phyloP scores from a whole-genome alignment of 2,888 invertebrate genomes.

The Cyclophora punctaria region DNA sequence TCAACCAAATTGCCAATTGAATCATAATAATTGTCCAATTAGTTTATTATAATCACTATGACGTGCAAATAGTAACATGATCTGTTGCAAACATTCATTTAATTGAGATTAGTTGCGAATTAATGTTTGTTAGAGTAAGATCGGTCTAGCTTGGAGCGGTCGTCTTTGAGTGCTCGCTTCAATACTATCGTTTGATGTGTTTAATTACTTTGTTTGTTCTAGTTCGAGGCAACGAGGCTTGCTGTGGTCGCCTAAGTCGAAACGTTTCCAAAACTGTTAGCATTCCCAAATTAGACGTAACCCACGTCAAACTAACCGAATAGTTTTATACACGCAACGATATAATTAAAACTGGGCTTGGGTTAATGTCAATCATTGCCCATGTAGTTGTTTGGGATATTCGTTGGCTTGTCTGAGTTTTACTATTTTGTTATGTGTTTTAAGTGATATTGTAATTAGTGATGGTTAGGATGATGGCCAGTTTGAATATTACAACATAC shows the following conservation, averaged over 20 bases:
- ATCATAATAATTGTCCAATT: too few relatives aligned
- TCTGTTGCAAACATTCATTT: too few relatives aligned
- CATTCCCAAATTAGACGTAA: conserved; percentile 68
- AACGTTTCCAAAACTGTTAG: conserved; percentile 63
- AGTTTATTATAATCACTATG: too few relatives aligned
- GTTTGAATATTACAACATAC: too few relatives aligned
- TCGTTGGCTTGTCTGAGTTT: conserved; percentile 8
- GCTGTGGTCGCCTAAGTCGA: conserved; percentile 67
- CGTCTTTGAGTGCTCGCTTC: conserved; percentile 59
- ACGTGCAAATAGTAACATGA: too few relatives aligned
- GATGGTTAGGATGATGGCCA: too few relatives aligned
- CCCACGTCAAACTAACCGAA: conserved; percentile 68
- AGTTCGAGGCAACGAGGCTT: conserved; percentile 55
- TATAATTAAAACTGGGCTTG: conserved; percentile 49
- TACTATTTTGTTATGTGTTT: too few relatives aligned
- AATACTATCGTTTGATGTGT: conserved; percentile 73
- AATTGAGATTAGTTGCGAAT: too few relatives aligned
- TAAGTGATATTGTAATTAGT: too few relatives aligned
- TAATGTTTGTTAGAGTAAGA: not conserved
- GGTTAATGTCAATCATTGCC: conserved; percentile 25
- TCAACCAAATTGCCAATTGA: too few relatives aligned
- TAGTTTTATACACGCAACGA: conserved; percentile 62
- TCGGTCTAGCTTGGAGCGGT: conserved; percentile 17
- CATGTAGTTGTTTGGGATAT: conserved; percentile 19
- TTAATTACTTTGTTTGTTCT: conserved; percentile 75